phyloP scores from a whole-genome alignment of 2,888 invertebrate species.

The Hartigia nigra region DNA sequence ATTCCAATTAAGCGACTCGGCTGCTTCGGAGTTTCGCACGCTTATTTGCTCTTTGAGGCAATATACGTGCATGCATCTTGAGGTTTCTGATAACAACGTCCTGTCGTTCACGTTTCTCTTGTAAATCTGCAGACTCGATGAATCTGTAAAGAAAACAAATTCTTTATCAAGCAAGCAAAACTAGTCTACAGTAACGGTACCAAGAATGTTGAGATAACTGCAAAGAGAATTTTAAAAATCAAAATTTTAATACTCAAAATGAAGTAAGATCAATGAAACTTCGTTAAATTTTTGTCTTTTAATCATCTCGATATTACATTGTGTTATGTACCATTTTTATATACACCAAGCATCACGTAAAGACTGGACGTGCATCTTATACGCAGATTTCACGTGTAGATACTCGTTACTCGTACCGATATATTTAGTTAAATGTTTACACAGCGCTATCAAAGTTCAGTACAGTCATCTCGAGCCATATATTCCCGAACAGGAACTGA shows the following conservation, averaged over 20 bases:
- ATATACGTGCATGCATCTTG: conserved; percentile 5
- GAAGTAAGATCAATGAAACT: not conserved
- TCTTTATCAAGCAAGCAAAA: no score
- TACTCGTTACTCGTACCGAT: not conserved
- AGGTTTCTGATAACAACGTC: not conserved
- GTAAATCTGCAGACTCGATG: not conserved
- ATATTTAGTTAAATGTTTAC: not conserved
- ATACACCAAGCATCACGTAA: not conserved
- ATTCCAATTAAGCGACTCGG: conserved; percentile 34
- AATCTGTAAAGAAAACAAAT: not conserved
- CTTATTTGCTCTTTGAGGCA: conserved; percentile 12
- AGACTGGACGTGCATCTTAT: not conserved
- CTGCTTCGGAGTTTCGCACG: conserved; percentile 14
- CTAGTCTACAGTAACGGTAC: not conserved
- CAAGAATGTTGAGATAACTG: not conserved
- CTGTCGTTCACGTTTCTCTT: not conserved
- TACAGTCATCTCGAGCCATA: not conserved
- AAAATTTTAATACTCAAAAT: not conserved
- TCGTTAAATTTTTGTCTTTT: not conserved
- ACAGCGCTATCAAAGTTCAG: not conserved
- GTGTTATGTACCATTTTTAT: not conserved
- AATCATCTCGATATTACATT: not conserved
- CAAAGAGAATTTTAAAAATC: not conserved
- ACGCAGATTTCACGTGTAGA: not conserved
- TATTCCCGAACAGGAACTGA: not conserved